These are phyloP conservation scores for Rhinella marina DNA, from an alignment of 2,797 vertebrate genomes.

Conservation along the genomic window DNA sequence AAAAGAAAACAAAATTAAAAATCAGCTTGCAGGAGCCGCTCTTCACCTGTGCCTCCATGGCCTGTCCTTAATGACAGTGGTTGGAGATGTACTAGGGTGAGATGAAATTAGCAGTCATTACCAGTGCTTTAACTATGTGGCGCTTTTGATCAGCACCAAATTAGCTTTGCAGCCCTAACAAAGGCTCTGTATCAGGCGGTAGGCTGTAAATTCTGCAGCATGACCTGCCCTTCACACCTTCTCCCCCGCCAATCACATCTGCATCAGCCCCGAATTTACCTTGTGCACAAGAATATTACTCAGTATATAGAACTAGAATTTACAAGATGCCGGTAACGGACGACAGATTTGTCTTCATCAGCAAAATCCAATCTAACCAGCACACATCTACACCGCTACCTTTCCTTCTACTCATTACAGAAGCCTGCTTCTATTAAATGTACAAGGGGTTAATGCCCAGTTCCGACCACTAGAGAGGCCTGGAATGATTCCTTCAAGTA, in stretches of 20 bases:
- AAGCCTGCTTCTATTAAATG: constrained; percentile 46
- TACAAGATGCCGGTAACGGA: constrained; percentile 65
- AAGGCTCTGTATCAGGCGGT: constrained; percentile 80
- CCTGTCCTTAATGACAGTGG: constrained; percentile 82
- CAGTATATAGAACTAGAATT: constrained; percentile 28
- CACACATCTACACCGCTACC: neutral
- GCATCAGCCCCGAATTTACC: constrained; percentile 79
- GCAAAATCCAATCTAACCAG: neutral
- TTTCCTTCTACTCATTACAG: constrained; percentile 32
- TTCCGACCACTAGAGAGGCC: neutral
- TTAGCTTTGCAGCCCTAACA: constrained; percentile 84
- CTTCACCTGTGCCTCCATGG: constrained; percentile 85
- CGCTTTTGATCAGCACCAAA: constrained; percentile 85
- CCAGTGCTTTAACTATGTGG: constrained; percentile 83
- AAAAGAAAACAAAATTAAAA: neutral
- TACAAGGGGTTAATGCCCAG: constrained; percentile 14
- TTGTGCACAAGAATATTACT: constrained; percentile 58
- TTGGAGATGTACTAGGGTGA: constrained; percentile 80
- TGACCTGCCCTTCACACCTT: constrained; percentile 83
- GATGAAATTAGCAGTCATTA: constrained; percentile 88
- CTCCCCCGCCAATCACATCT: constrained; percentile 81
- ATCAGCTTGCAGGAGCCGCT: constrained; percentile 52
- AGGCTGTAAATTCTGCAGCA: constrained; percentile 83
- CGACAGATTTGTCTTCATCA: constrained; percentile 21
- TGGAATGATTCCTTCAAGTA: neutral